A percentile compares a stretch with the other conserved stretches of the same genome.
phyloP scores from a whole-genome alignment of 2,888 invertebrate genomes.

The Catonia carolina region DNA sequence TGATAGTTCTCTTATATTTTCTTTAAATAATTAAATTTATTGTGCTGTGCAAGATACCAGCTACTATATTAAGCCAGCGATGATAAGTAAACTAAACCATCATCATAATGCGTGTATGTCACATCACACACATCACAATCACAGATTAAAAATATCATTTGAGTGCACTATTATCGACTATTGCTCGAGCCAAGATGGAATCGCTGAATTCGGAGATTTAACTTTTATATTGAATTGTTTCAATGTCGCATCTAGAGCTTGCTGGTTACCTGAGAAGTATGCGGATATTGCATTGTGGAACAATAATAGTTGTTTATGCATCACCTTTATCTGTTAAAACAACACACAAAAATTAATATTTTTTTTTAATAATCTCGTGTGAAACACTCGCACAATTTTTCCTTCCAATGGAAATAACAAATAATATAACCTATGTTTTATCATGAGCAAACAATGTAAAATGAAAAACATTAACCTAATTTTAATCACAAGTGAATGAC shows the following conservation, averaged over 20 bases:
- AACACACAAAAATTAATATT: constrained; percentile 20
- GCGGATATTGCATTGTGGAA: constrained; percentile 96
- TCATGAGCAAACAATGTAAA: too few relatives aligned
- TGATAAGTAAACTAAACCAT: too few relatives aligned
- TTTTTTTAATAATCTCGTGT: neutral
- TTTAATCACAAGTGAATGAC: too few relatives aligned
- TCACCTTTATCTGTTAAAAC: constrained; percentile 83
- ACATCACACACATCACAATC: constrained; percentile 1
- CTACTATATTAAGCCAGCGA: too few relatives aligned
- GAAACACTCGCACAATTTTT: too few relatives aligned
- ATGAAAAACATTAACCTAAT: too few relatives aligned
- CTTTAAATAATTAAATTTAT: too few relatives aligned
- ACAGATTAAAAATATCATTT: neutral
- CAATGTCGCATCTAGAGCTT: constrained; percentile 84
- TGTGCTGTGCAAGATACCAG: too few relatives aligned
- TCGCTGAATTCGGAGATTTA: constrained; percentile 67
- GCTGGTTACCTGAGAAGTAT: constrained; percentile 94
- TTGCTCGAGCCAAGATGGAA: constrained; percentile 78
- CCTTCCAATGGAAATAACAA: too few relatives aligned
- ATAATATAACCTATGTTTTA: too few relatives aligned
- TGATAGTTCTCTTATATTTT: too few relatives aligned
- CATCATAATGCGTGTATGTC: too few relatives aligned
- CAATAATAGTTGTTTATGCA: constrained; percentile 93
- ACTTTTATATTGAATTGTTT: constrained; percentile 93
- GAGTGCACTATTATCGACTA: constrained; percentile 40